Conservation (phyloP, 2,888 invertebrate genomes). For the Eurytoma californica region DNA sequence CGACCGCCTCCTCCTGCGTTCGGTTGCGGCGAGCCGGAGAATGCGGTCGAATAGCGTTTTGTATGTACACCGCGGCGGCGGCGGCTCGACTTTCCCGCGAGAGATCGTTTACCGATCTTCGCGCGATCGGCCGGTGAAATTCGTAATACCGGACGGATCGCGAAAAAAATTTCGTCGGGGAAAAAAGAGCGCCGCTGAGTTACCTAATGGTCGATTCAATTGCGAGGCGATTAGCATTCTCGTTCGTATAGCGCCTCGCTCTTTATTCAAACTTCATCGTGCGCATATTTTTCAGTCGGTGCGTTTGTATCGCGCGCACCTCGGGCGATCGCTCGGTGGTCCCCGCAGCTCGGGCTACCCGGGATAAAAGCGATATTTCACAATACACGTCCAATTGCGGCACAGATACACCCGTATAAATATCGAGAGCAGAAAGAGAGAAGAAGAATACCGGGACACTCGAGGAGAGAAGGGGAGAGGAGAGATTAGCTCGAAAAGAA, state of each 20-base stretch:
- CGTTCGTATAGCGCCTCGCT: neutral
- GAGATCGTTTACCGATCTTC: neutral
- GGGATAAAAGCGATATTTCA: slow-evolving; percentile 22
- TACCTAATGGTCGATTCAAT: neutral
- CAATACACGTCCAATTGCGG: neutral
- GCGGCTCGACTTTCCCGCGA: too few species aligned
- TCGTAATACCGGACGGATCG: neutral
- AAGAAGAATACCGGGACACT: neutral
- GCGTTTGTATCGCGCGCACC: slow-evolving; percentile 12
- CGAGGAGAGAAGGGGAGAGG: neutral
- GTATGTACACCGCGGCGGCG: too few species aligned
- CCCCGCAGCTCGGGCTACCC: neutral
- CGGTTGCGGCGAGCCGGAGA: neutral
- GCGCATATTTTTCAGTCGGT: neutral
- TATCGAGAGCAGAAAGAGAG: slow-evolving; percentile 17
- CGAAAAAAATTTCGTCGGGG: neutral
- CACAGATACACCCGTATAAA: neutral
- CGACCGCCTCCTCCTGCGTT: neutral
- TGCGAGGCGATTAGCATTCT: neutral
- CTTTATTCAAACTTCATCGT: neutral
- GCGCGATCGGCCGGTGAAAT: neutral
- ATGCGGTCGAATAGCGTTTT: slow-evolving; percentile 3
- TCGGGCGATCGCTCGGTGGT: slow-evolving; percentile 45
- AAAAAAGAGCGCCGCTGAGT: neutral
- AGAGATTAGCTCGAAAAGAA: slow-evolving; percentile 17